Percentiles rank a stretch among this genome's conserved stretches.
These are phyloP conservation scores for Furcula furcula DNA, from an alignment of 2,888 invertebrate species.

Conservation along the genomic window DNA sequence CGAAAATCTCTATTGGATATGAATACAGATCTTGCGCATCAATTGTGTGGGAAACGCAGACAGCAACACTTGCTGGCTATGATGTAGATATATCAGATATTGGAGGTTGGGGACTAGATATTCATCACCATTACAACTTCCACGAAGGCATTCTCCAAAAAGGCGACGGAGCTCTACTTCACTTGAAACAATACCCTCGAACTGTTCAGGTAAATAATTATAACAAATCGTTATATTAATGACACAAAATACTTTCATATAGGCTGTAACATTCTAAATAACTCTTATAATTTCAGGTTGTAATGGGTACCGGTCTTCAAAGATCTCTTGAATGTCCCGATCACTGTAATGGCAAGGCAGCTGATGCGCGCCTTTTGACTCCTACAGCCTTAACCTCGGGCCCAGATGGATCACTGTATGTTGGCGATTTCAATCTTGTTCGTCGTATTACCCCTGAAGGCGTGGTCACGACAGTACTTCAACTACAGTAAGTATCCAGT, in stretches of 20 bases:
- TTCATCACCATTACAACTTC: conserved; percentile 99
- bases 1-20: conserved; percentile 95
- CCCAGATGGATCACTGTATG: conserved; percentile 97
- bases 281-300: conserved; percentile 83
- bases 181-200: conserved; percentile 95
- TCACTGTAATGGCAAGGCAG: conserved; percentile 92
- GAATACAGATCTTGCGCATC: conserved; percentile 93
- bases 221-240: neutral
- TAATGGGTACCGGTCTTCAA: conserved; percentile 96
- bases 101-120: conserved; percentile 98
- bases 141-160: conserved; percentile 99
- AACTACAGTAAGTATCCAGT: conserved; percentile 85
- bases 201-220: conserved; percentile 85
- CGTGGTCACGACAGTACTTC: conserved; percentile 93
- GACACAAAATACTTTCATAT: too few species aligned
- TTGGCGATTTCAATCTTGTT: conserved; percentile 98
- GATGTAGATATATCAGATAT: conserved; percentile 98
- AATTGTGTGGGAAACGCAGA: conserved; percentile 97
- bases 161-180: conserved; percentile 97
- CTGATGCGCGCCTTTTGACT: conserved; percentile 92
- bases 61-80: conserved; percentile 96
- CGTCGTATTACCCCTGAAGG: conserved; percentile 95
- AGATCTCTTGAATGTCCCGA: conserved; percentile 93
- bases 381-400: conserved; percentile 97
- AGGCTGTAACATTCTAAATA: too few species aligned